Base-by-base conservation (phyloP, 2,888 invertebrate genomes). In the Rhamnusium bicolor region DNA sequence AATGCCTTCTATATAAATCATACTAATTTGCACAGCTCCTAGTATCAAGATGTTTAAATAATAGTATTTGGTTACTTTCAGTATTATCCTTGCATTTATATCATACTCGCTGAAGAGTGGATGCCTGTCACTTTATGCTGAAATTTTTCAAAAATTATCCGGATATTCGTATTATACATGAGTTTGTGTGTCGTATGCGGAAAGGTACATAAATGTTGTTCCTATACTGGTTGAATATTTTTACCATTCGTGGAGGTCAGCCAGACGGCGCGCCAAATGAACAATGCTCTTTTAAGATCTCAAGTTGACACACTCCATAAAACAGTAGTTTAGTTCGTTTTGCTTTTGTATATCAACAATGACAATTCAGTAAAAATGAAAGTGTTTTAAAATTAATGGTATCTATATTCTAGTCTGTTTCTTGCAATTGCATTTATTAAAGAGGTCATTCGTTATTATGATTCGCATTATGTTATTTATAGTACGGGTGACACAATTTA, bases 401-500 rank as follows among this genome's bases (percentile, higher is more conserved):
- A 3, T 40, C 40, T 32, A n/a, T 40, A 32, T 32, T 40, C 12
- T 40, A 24, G 24, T 24, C 24, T 51, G 5, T 27, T 27, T 56
- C 19, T 24, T 8, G 12, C 12, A 8, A 10, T 12, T 54, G 10
- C 19, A 7, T 24, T 1, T 27, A 14, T 27, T 56, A 56, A 56
- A 56, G 14, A 27, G 24, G 27, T 51, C 7, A 2, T 51, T 16
- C 16, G 5, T 56, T 40, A n/a, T 40, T 5, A 1, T 4, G 0
- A 56, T 27, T 56, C 14, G 27, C 54, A n/a, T 27, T 27, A 27
- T 14, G 24, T 56, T 56, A 56, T 24, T 56, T 56, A 56, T 56
- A 56, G 24, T 24, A 7, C 6, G 24, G 24, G 24, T 56, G 54
- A 56, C 24, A 56, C 14, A 27, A 8, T 56, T 56, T 56, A 56